Percentiles rank a stretch among this genome's conserved stretches.
phyloP scores from a whole-genome alignment of 2,113 vertebrate species.

The Chlamydotis undulata region DNA sequence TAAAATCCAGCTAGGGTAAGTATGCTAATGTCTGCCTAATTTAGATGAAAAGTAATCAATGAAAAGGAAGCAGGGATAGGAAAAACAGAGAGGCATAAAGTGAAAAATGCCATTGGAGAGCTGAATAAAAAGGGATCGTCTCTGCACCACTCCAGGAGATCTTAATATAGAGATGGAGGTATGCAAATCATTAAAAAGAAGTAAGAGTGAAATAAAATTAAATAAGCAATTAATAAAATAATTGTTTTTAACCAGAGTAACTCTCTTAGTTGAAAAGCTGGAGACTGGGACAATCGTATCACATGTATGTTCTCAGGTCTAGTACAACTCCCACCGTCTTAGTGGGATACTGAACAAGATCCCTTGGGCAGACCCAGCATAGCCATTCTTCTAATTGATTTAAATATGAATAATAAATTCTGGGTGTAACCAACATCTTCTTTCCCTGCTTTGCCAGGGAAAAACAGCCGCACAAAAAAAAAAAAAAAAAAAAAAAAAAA shows the following conservation, averaged over 20 bases:
- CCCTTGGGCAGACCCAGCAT: background rate
- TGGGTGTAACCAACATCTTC: background rate
- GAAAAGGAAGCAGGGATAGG: background rate
- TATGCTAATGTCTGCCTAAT: background rate
- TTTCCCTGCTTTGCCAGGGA: background rate
- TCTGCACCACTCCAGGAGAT: background rate
- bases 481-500: background rate
- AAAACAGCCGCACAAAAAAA: background rate
- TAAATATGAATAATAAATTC: background rate
- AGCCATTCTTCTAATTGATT: background rate
- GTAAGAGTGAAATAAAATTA: background rate
- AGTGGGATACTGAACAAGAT: background rate
- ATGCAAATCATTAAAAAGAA: background rate
- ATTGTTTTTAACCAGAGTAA: background rate
- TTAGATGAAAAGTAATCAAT: conserved; percentile 45
- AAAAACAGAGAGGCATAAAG: background rate
- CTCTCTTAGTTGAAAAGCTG: background rate
- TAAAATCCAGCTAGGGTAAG: conserved; percentile 13
- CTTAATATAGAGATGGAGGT: background rate
- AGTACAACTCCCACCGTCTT: background rate
- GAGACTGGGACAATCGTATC: background rate
- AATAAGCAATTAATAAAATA: background rate
- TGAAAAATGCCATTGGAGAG: background rate
- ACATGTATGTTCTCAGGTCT: background rate
- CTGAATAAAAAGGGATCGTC: background rate